Conservation (phyloP, 2,888 invertebrate species). For the Callosobruchus maculatus region DNA sequence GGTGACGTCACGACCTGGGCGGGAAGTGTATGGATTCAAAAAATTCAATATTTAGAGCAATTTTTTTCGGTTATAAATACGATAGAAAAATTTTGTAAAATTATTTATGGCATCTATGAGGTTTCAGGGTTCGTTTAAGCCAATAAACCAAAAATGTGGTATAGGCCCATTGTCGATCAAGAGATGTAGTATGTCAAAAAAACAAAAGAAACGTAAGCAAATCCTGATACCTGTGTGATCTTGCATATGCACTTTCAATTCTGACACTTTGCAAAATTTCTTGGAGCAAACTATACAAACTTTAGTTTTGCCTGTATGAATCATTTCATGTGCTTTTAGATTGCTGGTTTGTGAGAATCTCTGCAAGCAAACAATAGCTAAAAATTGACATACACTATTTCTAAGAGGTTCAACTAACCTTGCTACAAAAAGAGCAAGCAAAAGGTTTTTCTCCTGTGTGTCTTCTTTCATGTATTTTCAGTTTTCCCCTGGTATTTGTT, state of each 20-base stretch:
- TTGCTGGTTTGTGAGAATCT: slow-evolving; percentile 40
- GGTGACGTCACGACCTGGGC: no score
- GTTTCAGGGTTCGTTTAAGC: no score
- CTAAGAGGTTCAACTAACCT: slow-evolving; percentile 21
- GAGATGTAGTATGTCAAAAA: not conserved
- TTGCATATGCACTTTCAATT: slow-evolving; percentile 40
- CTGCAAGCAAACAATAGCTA: slow-evolving; percentile 10
- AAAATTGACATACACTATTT: not conserved
- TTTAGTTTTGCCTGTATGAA: slow-evolving; percentile 41
- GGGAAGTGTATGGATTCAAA: no score
- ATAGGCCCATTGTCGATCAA: no score
- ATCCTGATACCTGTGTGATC: slow-evolving; percentile 43
- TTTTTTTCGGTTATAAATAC: no score
- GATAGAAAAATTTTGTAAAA: no score
- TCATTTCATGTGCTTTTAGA: slow-evolving; percentile 39
- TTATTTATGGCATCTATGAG: no score
- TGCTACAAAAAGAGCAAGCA: slow-evolving; percentile 38
- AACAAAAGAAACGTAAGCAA: not conserved
- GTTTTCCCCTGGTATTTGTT: slow-evolving; percentile 30
- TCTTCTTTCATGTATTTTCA: slow-evolving; percentile 37
- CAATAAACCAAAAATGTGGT: no score
- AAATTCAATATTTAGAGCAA: no score
- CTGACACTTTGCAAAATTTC: slow-evolving; percentile 40
- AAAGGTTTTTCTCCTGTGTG: slow-evolving; percentile 41
- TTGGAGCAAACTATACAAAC: slow-evolving; percentile 39